These are phyloP conservation scores for Podabrus alpinus DNA, from an alignment of 2,888 invertebrate species.

Conservation along the genomic window DNA sequence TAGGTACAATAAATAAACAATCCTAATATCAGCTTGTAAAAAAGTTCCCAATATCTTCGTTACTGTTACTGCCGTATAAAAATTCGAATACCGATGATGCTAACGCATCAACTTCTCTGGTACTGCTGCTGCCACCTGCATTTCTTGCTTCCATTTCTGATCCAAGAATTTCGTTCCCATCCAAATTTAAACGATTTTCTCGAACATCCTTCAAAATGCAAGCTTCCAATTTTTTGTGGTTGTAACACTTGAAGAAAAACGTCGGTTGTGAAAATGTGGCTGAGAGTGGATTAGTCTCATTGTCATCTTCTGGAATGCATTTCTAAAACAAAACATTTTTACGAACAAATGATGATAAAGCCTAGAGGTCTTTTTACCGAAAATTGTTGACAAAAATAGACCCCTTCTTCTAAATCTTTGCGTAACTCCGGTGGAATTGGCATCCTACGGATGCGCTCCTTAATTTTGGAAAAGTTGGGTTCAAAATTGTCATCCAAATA, in stretches of 20 bases:
- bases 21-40: conserved; percentile 41
- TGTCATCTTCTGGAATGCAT: conserved; percentile 70
- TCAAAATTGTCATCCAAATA: conserved; percentile 69
- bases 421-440: conserved; percentile 66
- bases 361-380: conserved; percentile 61
- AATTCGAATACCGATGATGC: conserved; percentile 67
- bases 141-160: conserved; percentile 56
- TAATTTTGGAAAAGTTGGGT: conserved; percentile 68
- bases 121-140: conserved; percentile 58
- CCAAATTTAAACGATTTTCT: conserved; percentile 62
- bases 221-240: conserved; percentile 73
- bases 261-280: conserved; percentile 68
- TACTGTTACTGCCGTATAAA: conserved; percentile 62
- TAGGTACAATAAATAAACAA: background rate
- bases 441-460: conserved; percentile 63
- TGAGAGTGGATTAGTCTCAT: conserved; percentile 65
- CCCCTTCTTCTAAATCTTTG: conserved; percentile 68
- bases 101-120: conserved; percentile 60
- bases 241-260: conserved; percentile 76
- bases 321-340: conserved; percentile 57
- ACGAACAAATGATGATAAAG: background rate
- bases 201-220: conserved; percentile 74
- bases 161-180: conserved; percentile 62
- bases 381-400: conserved; percentile 71
- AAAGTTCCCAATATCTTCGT: conserved; percentile 59